phyloP scores from a whole-genome alignment of 2,113 vertebrate species.

The Elephas maximus region DNA sequence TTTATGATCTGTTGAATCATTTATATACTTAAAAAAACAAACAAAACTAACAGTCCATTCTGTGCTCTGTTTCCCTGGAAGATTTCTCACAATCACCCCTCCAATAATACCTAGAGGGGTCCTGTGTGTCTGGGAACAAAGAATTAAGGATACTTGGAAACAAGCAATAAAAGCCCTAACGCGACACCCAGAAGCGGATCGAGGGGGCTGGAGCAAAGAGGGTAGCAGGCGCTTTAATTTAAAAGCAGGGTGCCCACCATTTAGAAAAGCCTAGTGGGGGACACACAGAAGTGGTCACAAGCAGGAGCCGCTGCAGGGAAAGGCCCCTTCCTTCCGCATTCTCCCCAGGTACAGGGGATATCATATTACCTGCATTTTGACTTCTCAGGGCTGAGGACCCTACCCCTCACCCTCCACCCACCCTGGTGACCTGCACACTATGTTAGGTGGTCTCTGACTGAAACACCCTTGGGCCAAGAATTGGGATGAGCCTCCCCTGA shows the following conservation, averaged over 20 bases:
- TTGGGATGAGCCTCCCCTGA: not conserved
- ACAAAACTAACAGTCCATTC: conserved; percentile 77
- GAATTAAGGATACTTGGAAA: conserved; percentile 82
- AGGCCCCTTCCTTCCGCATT: not conserved
- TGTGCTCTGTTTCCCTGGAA: conserved; percentile 83
- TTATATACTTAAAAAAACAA: conserved; percentile 77
- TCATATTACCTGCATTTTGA: not conserved
- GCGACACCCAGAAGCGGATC: conserved; percentile 69
- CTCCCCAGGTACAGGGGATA: not conserved
- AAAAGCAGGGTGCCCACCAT: not conserved
- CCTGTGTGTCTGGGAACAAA: conserved; percentile 73
- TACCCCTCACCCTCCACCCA: conserved; percentile 3
- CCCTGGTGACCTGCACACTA: conserved; percentile 33
- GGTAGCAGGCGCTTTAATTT: not conserved
- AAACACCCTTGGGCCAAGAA: not conserved
- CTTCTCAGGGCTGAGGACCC: not conserved
- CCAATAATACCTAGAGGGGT: conserved; percentile 54
- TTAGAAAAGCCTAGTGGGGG: not conserved
- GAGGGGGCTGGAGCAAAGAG: not conserved
- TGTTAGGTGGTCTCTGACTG: conserved; percentile 41
- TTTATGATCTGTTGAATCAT: conserved; percentile 76
- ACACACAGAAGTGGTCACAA: not conserved
- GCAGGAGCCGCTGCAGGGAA: not conserved
- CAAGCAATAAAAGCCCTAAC: conserved; percentile 77
- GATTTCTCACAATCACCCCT: conserved; percentile 74